Evolutionary conservation across 2,113 vertebrate species (phyloP).

Genomic region (Felis chaus): DNA sequence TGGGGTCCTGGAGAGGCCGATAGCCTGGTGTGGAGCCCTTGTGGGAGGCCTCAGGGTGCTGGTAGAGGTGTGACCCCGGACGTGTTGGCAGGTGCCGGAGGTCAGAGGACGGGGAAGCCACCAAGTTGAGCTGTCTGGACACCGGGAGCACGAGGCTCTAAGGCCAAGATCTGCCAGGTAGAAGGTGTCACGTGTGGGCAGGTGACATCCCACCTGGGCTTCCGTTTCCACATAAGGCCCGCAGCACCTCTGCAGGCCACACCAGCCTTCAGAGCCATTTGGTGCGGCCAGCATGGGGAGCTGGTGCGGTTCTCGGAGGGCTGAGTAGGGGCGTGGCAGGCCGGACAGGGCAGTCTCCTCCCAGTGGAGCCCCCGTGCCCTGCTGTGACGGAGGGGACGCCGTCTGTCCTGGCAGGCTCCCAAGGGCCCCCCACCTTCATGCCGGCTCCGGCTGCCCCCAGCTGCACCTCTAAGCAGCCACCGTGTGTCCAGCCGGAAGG

Average conservation of each 20-base stretch:
- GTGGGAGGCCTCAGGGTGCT: not conserved
- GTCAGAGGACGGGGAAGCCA: not conserved
- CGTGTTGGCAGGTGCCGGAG: not conserved
- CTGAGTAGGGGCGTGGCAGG: not conserved
- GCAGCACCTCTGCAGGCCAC: accelerated
- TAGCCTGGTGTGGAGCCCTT: not conserved
- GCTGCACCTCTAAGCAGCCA: not conserved
- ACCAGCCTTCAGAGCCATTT: not conserved
- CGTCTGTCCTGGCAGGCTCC: not conserved
- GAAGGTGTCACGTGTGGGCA: accelerated
- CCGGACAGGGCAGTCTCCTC: not conserved
- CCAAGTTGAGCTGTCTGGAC: not conserved
- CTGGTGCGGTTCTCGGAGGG: not conserved
- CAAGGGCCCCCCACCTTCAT: accelerated
- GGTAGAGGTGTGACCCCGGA: not conserved
- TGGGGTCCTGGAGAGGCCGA: not conserved
- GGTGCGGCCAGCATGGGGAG: not conserved
- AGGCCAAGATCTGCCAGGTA: not conserved
- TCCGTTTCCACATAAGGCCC: not conserved
- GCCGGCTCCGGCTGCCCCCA: not conserved
- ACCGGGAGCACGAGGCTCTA: not conserved
- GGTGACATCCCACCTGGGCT: not conserved
- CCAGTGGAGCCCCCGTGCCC: not conserved
- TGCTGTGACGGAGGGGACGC: not conserved
- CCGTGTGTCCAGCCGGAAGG: accelerated